Base-by-base conservation (phyloP, 2,888 invertebrate species). In the Nowickia ferox region DNA sequence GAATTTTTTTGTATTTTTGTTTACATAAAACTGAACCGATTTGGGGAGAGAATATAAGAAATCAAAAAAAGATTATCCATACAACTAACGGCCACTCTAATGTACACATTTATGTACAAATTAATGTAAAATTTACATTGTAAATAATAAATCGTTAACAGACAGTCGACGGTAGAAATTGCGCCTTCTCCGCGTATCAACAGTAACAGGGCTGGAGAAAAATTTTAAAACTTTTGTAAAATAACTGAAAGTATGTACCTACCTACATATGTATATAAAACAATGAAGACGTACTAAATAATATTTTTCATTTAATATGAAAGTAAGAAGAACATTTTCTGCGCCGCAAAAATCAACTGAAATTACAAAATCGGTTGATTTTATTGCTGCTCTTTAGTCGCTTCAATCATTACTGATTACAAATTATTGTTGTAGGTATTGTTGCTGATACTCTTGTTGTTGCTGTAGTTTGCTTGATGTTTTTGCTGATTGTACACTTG, bases 391-490 rank as follows among this genome's bases (percentile, higher is more conserved):
- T 71, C 51, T 83, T 78, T 59, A 76, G 55, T 74, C 53, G 63
- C 68, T 82, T 74, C 66, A 80, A 86, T 83, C 76, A 83, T 22
- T 76, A 66, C 51, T 76, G 76, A 78, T 79, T 74, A 68, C 59
- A 74, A 61, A 61, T 74, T 74, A 46, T 71, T 75, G 48, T 51
- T 77, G 44, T 65, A 38, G 57, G 48, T 76, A 48, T 75, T 53
- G 68, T 40, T 59, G 44, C 44, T 80, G 40, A 22, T 66, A 40
- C n/a, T 30, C n/a, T 10, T 30, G n/a, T 19, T 75, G 42, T 61
- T 57, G 66, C 44, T 69, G 84, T 55, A 38, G 30, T 8, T 48
- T 72, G 44, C 17, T 61, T 78, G 57, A 30, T 66, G 46, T 22
- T 69, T 65, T 83, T 76, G 72, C 57, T 68, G 66, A 74, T 74